Base-by-base conservation (phyloP, 2,888 invertebrate genomes). In the Gnatocerus cornutus region DNA sequence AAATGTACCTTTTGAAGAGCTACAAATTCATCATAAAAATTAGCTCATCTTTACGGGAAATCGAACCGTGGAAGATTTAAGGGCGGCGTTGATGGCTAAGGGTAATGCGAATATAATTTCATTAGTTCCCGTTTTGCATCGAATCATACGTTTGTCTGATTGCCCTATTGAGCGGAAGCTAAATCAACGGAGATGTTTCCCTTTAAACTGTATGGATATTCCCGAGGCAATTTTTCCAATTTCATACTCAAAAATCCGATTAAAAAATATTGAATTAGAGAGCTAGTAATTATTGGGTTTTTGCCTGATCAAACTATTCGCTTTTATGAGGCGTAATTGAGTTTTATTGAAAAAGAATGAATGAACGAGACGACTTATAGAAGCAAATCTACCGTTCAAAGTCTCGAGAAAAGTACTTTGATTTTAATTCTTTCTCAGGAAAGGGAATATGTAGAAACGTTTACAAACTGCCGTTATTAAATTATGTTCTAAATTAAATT, bases 131-230 rank as follows among this genome's bases (percentile, higher is more conserved):
- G 33, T 56, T 56, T 66, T 50, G 56, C 50, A 66, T 66, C 52
- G 53, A 61, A 59, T 62, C 46, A 68, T 62, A 62, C 68, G 61
- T 62, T 55, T 62, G 68, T 68, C 68, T 55, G 68, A 62, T 68
- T 62, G 61, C 62, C 39, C 43, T 37, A 68, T 68, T 68, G 68
- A 37, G 55, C 48, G 62, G 68, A 68, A 68, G 53, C 43, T 43
- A 30, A 33, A 67, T 50, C 7, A 50, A 52, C 63, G 30, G 66
- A 27, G 30, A 66, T 33, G 65, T 12, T 48, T 37, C 29, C 27
- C 43, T 64, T 64, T 52, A 64, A 50, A 9, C 64, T 12, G 10
- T 13, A 56, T 58, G n/a, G 29, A 58, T 58, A 39, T 58, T 27
- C 14, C 9, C 9, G 12, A 27, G 12, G 29, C 29, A 9, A 1